Percentiles rank a stretch among this genome's conserved stretches.
These are phyloP conservation scores for Microtus pennsylvanicus DNA, from an alignment of 2,113 vertebrate genomes.

Conservation along the genomic window DNA sequence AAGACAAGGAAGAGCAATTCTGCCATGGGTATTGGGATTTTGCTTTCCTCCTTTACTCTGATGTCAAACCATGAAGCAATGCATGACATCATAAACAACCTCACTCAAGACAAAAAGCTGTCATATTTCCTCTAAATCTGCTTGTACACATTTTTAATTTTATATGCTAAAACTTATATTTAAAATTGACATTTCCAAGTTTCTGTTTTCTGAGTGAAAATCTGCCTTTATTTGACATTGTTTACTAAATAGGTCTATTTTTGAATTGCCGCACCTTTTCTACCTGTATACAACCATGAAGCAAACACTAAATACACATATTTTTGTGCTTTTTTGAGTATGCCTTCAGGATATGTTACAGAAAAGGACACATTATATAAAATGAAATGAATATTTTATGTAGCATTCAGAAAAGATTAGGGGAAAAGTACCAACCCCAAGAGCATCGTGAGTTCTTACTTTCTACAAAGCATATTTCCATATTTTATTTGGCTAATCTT, in stretches of 20 bases:
- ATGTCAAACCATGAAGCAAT: background rate
- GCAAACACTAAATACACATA: background rate
- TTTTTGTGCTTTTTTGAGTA: slow-evolving; percentile 1
- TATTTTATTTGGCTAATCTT: slow-evolving; percentile 14
- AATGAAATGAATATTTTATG: slow-evolving; percentile 55
- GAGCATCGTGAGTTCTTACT: background rate
- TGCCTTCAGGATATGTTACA: slow-evolving; percentile 7
- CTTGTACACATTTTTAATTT: background rate
- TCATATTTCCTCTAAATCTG: background rate
- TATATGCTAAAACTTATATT: background rate
- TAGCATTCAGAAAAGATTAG: background rate
- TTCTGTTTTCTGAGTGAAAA: background rate
- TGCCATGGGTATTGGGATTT: background rate
- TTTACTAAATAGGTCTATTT: slow-evolving; percentile 45
- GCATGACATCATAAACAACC: background rate
- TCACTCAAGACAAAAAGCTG: background rate
- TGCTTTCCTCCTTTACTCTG: background rate
- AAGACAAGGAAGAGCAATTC: background rate
- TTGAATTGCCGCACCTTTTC: background rate
- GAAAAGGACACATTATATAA: slow-evolving; percentile 2
- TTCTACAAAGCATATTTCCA: slow-evolving; percentile 8
- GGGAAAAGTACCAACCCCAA: background rate
- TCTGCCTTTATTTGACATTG: background rate
- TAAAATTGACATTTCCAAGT: background rate
- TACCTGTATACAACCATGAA: background rate